A percentile compares a stretch with the other conserved stretches of the same genome.
phyloP scores from a whole-genome alignment of 2,888 invertebrate species.

The Petrolisthes cinctipes region DNA sequence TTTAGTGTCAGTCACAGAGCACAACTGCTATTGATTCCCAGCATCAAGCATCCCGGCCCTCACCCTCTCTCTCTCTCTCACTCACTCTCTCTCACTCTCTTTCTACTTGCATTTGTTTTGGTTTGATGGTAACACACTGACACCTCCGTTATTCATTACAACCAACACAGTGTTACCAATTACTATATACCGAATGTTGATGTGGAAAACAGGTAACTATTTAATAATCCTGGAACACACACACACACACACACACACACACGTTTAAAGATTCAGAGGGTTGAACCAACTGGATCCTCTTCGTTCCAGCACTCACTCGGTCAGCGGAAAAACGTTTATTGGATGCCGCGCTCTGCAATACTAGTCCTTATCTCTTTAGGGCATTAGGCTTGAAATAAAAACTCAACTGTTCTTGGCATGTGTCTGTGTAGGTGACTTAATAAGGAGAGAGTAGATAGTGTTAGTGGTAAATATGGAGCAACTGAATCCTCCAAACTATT shows the following conservation, averaged over 20 bases:
- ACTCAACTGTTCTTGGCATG: background rate
- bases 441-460: too few relatives aligned
- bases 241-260: background rate
- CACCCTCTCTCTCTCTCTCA: background rate
- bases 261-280: conserved; percentile 41
- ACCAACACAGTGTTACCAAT: background rate
- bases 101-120: background rate
- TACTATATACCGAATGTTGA: too few relatives aligned
- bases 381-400: conserved; percentile 21
- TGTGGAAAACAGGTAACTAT: too few relatives aligned
- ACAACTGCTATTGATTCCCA: conserved; percentile 57
- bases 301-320: background rate
- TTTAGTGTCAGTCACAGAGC: conserved; percentile 44
- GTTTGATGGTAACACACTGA: background rate
- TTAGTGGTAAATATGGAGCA: too few relatives aligned
- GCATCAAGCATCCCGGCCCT: conserved; percentile 53
- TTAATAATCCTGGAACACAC: background rate
- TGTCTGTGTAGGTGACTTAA: background rate
- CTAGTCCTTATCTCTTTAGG: conserved; percentile 13
- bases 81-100: background rate
- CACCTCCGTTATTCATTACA: background rate
- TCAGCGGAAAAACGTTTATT: conserved; percentile 37
- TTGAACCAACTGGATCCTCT: conserved; percentile 23
- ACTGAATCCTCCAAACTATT: too few relatives aligned
- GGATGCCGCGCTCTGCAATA: background rate